Conservation (phyloP, 2,797 vertebrate species). For the Enteromius treurensis region DNA sequence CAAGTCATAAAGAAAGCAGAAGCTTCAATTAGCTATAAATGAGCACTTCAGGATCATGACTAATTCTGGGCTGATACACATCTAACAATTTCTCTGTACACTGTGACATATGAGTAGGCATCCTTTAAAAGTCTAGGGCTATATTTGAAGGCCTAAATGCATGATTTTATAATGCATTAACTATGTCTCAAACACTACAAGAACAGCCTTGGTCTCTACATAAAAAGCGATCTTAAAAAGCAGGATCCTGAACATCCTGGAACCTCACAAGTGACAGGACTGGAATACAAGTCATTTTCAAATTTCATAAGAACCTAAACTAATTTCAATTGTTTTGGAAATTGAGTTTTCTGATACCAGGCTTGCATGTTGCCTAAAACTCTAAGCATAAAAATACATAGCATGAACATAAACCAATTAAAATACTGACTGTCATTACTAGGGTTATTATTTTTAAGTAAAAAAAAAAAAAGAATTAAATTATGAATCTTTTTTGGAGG, state of each 20-base stretch:
- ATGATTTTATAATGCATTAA: too few relatives aligned
- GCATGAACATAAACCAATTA: background rate
- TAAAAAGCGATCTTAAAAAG: background rate
- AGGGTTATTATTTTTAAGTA: background rate
- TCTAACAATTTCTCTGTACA: background rate
- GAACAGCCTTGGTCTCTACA: too few relatives aligned
- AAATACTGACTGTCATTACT: background rate
- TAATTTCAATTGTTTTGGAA: background rate
- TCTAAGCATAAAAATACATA: background rate
- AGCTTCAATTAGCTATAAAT: background rate
- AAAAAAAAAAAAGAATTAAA: background rate
- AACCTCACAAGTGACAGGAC: background rate
- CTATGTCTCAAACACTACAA: too few relatives aligned
- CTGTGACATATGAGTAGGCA: background rate
- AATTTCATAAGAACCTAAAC: background rate
- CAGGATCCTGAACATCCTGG: background rate
- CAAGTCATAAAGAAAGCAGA: conserved; percentile 12
- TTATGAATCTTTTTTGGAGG: too few relatives aligned
- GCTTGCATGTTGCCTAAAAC: background rate
- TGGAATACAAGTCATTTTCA: background rate
- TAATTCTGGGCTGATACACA: background rate
- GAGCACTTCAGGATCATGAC: background rate
- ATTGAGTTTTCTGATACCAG: background rate
- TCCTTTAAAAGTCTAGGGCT: background rate
- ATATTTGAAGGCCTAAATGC: background rate